These are phyloP conservation scores for Zaprionus nigranus DNA, from an alignment of 1,140 invertebrate species.

Conservation along the genomic window DNA sequence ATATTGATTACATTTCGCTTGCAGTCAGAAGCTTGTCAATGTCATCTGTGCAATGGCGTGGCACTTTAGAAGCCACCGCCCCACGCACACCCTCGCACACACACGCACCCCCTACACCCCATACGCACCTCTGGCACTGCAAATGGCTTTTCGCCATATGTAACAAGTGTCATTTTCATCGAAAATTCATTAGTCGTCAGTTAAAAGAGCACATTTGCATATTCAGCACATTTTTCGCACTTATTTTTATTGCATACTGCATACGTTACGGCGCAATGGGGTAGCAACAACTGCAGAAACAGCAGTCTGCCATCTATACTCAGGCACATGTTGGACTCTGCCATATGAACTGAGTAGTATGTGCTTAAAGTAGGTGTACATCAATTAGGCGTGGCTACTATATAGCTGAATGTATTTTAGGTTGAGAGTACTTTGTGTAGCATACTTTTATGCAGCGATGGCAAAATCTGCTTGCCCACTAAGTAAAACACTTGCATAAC, in stretches of 20 bases:
- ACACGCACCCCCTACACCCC: neutral
- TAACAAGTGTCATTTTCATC: slow-evolving; percentile 40
- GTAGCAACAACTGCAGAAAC: neutral
- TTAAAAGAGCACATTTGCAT: slow-evolving; percentile 47
- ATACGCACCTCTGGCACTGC: neutral
- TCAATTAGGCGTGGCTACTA: no score
- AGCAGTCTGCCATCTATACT: no score
- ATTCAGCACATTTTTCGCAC: slow-evolving; percentile 19
- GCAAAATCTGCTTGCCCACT: no score
- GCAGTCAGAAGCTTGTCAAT: slow-evolving; percentile 66
- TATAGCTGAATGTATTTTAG: no score
- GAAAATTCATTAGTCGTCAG: slow-evolving; percentile 61
- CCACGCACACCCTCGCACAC: neutral
- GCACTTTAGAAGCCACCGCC: slow-evolving; percentile 19
- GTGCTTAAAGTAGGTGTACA: no score
- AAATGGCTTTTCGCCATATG: slow-evolving; percentile 34
- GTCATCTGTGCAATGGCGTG: slow-evolving; percentile 43
- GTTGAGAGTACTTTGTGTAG: no score
- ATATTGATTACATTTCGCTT: slow-evolving; percentile 77
- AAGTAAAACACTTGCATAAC: no score
- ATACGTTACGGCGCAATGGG: neutral
- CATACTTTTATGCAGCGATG: no score
- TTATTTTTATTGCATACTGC: slow-evolving; percentile 8
- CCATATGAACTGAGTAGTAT: no score
- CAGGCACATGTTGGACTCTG: no score